phyloP scores from a whole-genome alignment of 2,888 invertebrate species.

The Dasypogon diadema region DNA sequence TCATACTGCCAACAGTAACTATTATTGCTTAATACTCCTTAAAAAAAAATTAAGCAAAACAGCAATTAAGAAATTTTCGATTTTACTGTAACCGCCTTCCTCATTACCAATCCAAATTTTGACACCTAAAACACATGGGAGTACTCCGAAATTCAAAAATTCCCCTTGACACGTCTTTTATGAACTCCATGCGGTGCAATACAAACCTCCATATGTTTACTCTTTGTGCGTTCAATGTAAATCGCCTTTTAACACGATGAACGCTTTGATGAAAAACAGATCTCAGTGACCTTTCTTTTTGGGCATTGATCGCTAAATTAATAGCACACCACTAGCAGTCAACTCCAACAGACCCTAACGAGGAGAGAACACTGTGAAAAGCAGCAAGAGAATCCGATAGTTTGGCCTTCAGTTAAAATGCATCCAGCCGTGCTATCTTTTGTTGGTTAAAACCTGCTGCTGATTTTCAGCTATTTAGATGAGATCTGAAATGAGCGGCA shows the following conservation, averaged over 20 bases:
- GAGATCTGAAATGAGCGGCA: neutral
- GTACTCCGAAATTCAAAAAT: too few relatives aligned
- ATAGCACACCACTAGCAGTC: neutral
- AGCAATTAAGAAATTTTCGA: too few relatives aligned
- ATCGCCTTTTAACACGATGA: conserved; percentile 9
- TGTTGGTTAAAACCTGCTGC: conserved; percentile 13
- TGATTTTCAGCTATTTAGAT: conserved; percentile 34
- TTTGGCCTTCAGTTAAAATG: neutral
- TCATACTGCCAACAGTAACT: too few relatives aligned
- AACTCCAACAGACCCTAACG: neutral
- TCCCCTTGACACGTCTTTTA: too few relatives aligned
- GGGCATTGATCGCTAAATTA: conserved; percentile 11
- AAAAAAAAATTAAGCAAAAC: too few relatives aligned
- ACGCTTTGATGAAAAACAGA: conserved; percentile 5
- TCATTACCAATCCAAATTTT: too few relatives aligned
- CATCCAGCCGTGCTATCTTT: conserved; percentile 15
- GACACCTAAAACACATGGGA: too few relatives aligned
- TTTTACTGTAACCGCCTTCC: too few relatives aligned
- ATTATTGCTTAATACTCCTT: too few relatives aligned
- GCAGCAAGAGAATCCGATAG: too few relatives aligned
- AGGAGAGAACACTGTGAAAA: neutral
- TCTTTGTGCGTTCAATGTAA: neutral
- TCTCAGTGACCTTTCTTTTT: conserved; percentile 14
- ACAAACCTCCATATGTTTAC: too few relatives aligned
- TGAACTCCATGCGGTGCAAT: too few relatives aligned